Conservation (phyloP, 2,113 vertebrate genomes). For the Ictidomys tridecemlineatus region DNA sequence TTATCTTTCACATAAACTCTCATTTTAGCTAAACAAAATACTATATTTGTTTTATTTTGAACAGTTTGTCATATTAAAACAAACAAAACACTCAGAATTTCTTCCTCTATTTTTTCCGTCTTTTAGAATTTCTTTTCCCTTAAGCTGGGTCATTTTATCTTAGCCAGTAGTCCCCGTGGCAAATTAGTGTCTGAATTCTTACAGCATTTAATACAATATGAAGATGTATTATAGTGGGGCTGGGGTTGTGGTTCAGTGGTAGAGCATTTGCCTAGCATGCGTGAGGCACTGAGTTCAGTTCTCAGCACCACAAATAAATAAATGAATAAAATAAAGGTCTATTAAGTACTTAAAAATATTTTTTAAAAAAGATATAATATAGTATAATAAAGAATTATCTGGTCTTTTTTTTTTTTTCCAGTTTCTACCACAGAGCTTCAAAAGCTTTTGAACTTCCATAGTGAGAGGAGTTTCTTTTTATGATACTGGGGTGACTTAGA, state of each 20-base stretch:
- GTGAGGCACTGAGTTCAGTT: too few relatives aligned
- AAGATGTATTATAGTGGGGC: neutral
- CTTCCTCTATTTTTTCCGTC: neutral
- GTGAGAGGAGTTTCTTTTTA: neutral
- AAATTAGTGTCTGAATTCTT: neutral
- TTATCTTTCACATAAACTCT: neutral
- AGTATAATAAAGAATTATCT: neutral
- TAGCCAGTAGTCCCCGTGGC: neutral
- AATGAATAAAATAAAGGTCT: too few relatives aligned
- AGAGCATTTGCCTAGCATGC: too few relatives aligned
- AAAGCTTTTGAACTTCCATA: neutral
- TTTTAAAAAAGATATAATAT: neutral
- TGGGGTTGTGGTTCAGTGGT: too few relatives aligned
- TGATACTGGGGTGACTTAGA: neutral
- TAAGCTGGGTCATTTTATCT: constrained; percentile 35
- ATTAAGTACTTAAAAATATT: too few relatives aligned
- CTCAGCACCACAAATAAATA: too few relatives aligned
- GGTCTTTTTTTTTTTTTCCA: neutral
- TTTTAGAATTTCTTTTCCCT: neutral
- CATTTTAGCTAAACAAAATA: neutral
- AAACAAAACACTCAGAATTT: constrained; percentile 12
- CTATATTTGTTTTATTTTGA: neutral
- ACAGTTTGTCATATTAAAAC: neutral
- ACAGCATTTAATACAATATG: neutral
- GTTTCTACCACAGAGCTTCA: neutral